phyloP scores from a whole-genome alignment of 2,113 vertebrate genomes.

The Mus spicilegus region DNA sequence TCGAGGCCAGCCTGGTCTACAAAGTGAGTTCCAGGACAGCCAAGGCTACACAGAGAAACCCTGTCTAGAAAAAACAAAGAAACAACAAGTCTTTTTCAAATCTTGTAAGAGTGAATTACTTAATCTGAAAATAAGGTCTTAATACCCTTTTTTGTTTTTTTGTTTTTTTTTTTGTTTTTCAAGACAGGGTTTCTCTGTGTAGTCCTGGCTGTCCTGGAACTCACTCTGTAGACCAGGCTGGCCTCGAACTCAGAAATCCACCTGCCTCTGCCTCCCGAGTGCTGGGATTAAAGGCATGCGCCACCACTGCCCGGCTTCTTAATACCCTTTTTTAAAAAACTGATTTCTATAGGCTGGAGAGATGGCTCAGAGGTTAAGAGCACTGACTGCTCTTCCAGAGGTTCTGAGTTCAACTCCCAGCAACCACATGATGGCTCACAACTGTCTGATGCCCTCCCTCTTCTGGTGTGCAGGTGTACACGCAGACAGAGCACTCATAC shows the following conservation, averaged over 20 bases:
- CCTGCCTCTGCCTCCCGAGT: no score
- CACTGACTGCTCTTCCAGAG: not conserved
- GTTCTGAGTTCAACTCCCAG: not conserved
- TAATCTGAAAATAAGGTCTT: not conserved
- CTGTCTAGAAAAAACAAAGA: not conserved
- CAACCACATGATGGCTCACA: not conserved
- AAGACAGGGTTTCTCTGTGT: no score
- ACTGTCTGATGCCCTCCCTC: not conserved
- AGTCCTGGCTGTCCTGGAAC: no score
- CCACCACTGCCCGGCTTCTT: no score
- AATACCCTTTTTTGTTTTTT: not conserved
- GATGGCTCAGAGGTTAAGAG: not conserved
- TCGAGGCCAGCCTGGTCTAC: no score
- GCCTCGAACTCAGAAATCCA: no score
- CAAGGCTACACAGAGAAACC: no score
- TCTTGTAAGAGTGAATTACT: conserved; percentile 27
- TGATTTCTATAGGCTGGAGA: not conserved
- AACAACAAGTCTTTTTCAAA: not conserved
- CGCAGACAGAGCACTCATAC: not conserved
- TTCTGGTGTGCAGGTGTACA: not conserved
- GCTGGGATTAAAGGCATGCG: no score
- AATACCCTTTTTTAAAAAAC: not conserved
- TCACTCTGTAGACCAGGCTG: no score
- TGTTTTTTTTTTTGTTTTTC: no score
- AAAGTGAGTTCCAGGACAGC: no score